Conservation (phyloP, 2,113 vertebrate species). For the Pseudonaja textilis region DNA sequence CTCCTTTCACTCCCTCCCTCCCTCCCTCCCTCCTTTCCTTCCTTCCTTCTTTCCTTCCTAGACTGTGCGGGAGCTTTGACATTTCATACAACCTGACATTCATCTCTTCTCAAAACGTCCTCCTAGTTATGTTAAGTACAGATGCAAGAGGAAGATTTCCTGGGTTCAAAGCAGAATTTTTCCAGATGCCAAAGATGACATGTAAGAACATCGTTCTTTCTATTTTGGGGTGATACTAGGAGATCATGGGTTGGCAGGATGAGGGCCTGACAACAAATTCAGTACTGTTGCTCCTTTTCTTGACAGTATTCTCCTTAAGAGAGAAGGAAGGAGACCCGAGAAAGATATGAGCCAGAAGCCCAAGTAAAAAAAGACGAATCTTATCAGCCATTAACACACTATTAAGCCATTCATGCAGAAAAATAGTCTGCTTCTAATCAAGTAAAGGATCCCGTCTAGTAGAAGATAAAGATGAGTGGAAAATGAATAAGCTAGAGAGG, state of each 20-base stretch:
- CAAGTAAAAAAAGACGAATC: neutral
- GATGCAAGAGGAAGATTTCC: slow-evolving; percentile 74
- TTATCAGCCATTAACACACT: neutral
- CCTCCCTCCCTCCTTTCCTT: neutral
- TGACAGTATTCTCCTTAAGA: neutral
- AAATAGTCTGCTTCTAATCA: neutral
- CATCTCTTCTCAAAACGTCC: slow-evolving; percentile 87
- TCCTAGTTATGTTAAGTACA: slow-evolving; percentile 84
- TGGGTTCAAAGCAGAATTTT: slow-evolving; percentile 83
- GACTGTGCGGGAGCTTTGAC: slow-evolving; percentile 84
- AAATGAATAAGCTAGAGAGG: neutral
- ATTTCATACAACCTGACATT: slow-evolving; percentile 84
- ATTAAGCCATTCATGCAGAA: neutral
- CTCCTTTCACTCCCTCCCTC: neutral
- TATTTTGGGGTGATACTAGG: rapidly evolving
- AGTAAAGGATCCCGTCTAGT: neutral
- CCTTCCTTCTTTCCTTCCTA: slow-evolving; percentile 45
- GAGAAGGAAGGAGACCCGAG: neutral
- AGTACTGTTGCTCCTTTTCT: neutral
- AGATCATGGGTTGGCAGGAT: neutral
- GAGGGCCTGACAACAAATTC: neutral
- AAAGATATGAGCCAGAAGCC: neutral
- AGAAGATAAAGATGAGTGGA: neutral
- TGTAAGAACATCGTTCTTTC: slow-evolving; percentile 57
- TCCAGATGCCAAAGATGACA: slow-evolving; percentile 70